Evolutionary conservation across 2,113 vertebrate genomes (phyloP).

Genomic region (Peromyscus californicus): DNA sequence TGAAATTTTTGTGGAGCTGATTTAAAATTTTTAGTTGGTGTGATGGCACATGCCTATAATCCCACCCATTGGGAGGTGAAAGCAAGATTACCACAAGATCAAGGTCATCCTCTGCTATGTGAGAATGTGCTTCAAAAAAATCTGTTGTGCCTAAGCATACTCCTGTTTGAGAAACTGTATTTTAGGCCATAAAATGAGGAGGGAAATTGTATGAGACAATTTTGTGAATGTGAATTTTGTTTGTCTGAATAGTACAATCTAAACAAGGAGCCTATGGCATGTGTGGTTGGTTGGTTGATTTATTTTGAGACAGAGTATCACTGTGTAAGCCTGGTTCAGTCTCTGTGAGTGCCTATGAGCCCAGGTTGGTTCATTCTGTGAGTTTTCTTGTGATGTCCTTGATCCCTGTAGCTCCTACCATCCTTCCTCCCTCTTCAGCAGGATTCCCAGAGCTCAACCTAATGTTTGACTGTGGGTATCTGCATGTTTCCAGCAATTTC

Average conservation of each 20-base stretch:
- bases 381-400: no score
- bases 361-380: no score
- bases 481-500: no score
- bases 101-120: not conserved
- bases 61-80: not conserved
- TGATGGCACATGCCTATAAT: not conserved
- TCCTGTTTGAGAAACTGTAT: conserved; percentile 16
- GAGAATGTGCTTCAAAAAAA: not conserved
- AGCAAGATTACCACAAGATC: not conserved
- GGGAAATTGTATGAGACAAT: not conserved
- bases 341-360: no score
- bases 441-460: no score
- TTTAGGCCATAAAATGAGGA: not conserved
- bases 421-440: no score
- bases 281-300: not conserved
- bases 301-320: not conserved
- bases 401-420: no score
- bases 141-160: not conserved
- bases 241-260: conserved; percentile 10
- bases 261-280: not conserved
- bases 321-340: not conserved
- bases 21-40: conserved; percentile 10
- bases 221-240: conserved; percentile 44
- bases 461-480: no score
- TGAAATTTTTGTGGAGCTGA: conserved; percentile 29